A percentile compares a stretch with the other conserved stretches of the same genome.
Conservation (phyloP, 2,113 vertebrate genomes). For the Nycticryphes semicollaris region DNA sequence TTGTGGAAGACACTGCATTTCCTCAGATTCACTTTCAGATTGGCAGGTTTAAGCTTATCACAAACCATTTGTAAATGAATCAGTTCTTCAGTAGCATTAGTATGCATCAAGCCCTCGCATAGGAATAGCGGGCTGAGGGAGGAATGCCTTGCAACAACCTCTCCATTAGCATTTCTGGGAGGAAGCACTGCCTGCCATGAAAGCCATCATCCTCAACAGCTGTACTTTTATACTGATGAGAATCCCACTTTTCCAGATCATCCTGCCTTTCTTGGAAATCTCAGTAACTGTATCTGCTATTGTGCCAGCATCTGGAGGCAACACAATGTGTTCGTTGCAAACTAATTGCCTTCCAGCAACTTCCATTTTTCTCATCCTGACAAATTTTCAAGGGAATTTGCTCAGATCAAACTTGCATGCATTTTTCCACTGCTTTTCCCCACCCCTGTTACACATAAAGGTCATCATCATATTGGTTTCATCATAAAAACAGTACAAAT, state of each 20-base stretch:
- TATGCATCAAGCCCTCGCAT: fast-evolving
- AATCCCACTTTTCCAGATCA: neutral
- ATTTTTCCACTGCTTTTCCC: neutral
- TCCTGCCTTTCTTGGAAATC: neutral
- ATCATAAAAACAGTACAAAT: neutral
- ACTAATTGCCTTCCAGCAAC: neutral
- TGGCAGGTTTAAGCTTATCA: neutral
- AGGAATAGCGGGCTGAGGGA: neutral
- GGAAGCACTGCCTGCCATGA: neutral
- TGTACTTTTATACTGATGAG: neutral
- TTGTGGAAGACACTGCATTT: neutral
- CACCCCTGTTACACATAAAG: neutral
- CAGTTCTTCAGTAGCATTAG: neutral
- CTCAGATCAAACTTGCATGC: neutral
- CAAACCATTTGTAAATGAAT: neutral
- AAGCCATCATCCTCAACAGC: neutral
- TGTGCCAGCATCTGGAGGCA: neutral
- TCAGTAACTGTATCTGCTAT: neutral
- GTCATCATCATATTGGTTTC: neutral
- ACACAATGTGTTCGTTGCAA: neutral
- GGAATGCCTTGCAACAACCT: neutral
- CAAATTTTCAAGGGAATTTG: neutral
- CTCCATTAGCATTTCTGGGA: neutral
- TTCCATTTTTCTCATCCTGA: neutral
- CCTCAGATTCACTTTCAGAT: neutral